Conservation (phyloP, 2,797 vertebrate species). For the Megaceryle alcyon region DNA sequence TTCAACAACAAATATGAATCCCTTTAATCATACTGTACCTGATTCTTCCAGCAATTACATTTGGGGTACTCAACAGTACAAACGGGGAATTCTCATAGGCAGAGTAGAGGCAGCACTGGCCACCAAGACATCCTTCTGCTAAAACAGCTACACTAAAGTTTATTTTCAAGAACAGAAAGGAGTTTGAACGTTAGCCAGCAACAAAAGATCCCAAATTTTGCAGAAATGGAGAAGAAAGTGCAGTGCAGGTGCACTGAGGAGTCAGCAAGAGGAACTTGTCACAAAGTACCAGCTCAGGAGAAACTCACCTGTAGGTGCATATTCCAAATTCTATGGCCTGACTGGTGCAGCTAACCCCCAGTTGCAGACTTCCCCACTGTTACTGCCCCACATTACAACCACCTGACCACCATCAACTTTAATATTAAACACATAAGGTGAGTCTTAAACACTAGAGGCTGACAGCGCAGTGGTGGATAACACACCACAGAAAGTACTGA, state of each 20-base stretch:
- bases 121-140: neutral
- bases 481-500: neutral
- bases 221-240: neutral
- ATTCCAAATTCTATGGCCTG: neutral
- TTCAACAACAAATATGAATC: neutral
- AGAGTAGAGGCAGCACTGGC: neutral
- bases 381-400: neutral
- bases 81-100: neutral
- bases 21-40: neutral
- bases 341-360: accelerated
- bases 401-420: neutral
- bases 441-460: neutral
- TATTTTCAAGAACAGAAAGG: neutral
- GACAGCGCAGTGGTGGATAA: neutral
- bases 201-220: neutral
- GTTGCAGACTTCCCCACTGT: neutral
- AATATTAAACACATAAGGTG: no score
- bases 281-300: neutral
- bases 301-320: accelerated
- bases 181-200: neutral
- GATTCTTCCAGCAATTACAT: neutral
- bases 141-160: neutral
- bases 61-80: neutral
- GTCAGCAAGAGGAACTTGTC: neutral
- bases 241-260: neutral